These are phyloP conservation scores for Glareola pratincola DNA, from an alignment of 2,113 vertebrate species.

Conservation along the genomic window DNA sequence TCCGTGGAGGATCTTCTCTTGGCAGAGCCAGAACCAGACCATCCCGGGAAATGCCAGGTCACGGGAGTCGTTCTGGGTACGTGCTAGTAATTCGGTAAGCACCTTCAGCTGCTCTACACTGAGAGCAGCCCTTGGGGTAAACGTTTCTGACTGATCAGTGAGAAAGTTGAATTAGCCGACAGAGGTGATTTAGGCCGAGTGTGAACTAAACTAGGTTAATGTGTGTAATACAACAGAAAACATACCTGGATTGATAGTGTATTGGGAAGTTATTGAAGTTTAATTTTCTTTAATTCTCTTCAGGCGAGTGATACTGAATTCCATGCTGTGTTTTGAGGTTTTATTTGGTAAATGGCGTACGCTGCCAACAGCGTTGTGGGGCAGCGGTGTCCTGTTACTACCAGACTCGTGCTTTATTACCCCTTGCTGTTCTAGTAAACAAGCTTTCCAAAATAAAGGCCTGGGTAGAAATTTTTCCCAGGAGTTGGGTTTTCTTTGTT, in stretches of 20 bases:
- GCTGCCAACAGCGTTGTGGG: rapidly evolving
- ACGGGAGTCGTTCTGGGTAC: constrained; percentile 84
- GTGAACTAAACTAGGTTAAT: not conserved
- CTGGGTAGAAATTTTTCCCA: not conserved
- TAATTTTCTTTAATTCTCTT: not conserved
- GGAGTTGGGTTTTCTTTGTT: not conserved
- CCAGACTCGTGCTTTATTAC: not conserved
- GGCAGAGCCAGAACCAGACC: constrained; percentile 72
- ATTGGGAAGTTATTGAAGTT: rapidly evolving
- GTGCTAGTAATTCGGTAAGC: not conserved
- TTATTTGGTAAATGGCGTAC: not conserved
- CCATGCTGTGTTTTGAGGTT: not conserved
- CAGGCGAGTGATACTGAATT: not conserved
- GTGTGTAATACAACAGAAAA: not conserved
- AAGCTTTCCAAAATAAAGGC: not conserved
- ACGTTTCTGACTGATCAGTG: not conserved
- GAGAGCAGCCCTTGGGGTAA: not conserved
- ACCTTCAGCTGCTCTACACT: not conserved
- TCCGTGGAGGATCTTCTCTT: constrained; percentile 90
- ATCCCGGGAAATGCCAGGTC: constrained; percentile 79
- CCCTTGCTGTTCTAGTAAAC: not conserved
- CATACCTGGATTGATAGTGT: not conserved
- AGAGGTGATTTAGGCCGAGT: not conserved
- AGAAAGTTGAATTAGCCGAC: not conserved
- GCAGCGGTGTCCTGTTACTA: rapidly evolving